Percentiles rank a stretch among this genome's conserved stretches.
phyloP scores from a whole-genome alignment of 2,113 vertebrate genomes.

The Megalops atlanticus region DNA sequence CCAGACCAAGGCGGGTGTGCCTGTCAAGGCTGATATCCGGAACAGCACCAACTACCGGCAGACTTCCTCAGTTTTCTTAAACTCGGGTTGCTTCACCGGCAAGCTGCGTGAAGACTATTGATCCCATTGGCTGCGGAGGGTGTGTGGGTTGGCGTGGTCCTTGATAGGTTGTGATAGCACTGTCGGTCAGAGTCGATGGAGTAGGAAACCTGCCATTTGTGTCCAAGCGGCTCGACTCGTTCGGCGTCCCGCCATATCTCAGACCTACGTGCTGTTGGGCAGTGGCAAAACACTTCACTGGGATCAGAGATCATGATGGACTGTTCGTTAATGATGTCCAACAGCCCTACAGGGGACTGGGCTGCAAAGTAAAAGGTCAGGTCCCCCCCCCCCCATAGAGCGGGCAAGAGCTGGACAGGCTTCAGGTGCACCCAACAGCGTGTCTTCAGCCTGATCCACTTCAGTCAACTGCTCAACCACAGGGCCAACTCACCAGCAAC shows the following conservation, averaged over 20 bases:
- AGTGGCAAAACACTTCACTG: not conserved
- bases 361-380: not conserved
- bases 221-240: too few relatives aligned
- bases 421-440: not conserved
- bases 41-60: not conserved
- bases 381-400: too few relatives aligned
- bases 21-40: not conserved
- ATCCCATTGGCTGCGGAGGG: too few relatives aligned
- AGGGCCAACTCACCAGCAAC: too few relatives aligned
- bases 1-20: not conserved
- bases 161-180: not conserved
- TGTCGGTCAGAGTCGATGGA: not conserved
- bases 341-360: not conserved
- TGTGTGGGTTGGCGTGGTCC: not conserved
- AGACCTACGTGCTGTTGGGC: not conserved
- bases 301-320: not conserved
- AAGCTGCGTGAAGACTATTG: not conserved
- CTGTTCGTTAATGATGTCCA: not conserved
- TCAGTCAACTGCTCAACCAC: too few relatives aligned
- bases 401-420: too few relatives aligned
- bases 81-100: not conserved
- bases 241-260: too few relatives aligned
- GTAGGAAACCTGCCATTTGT: not conserved
- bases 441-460: too few relatives aligned
- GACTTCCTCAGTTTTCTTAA: not conserved